A percentile compares a stretch with the other conserved stretches of the same genome.
These are phyloP conservation scores for Macrotis lagotis DNA, from an alignment of 2,113 vertebrate species.

Conservation along the genomic window DNA sequence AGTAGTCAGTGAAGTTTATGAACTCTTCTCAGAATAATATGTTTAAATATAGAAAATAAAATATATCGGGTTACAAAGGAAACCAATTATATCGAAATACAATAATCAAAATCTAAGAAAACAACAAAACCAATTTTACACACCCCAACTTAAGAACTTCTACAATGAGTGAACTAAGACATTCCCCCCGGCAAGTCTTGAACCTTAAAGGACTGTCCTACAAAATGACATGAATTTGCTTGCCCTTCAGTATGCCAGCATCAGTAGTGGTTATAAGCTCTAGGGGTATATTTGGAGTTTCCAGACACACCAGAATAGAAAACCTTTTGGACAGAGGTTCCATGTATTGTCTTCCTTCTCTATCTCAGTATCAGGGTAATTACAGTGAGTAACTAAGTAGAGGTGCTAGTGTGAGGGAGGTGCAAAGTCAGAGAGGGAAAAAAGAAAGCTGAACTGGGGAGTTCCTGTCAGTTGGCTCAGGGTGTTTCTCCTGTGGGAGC, in stretches of 20 bases:
- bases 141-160: not conserved
- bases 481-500: conserved; percentile 67
- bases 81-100: not conserved
- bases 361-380: conserved; percentile 79
- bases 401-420: conserved; percentile 73
- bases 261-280: not conserved
- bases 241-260: not conserved
- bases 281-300: not conserved
- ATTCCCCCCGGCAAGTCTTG: not conserved
- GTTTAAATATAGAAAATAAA: not conserved
- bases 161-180: not conserved
- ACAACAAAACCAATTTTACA: not conserved
- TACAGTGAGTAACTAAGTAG: conserved; percentile 77
- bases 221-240: not conserved
- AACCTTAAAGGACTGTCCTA: not conserved
- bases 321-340: not conserved
- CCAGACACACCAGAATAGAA: not conserved
- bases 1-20: not conserved
- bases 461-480: conserved; percentile 48
- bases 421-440: conserved; percentile 54
- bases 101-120: not conserved
- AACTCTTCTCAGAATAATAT: not conserved
- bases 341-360: conserved; percentile 36
- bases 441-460: conserved; percentile 17
- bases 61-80: not conserved